A percentile compares a stretch with the other conserved stretches of the same genome.
Conservation (phyloP, 2,888 invertebrate species). For the Microdon myrmicae region DNA sequence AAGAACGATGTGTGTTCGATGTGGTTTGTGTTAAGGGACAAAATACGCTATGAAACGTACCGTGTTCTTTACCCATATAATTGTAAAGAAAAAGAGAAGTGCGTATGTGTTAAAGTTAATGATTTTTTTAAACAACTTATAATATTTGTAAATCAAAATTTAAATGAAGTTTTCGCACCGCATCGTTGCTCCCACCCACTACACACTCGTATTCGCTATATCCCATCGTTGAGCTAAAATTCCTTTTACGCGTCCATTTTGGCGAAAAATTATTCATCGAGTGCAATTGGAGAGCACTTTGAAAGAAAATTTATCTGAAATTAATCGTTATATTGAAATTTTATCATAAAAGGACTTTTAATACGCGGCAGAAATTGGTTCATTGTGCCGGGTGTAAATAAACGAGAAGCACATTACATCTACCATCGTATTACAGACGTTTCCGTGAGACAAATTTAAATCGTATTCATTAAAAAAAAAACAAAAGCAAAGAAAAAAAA, state of each 20-base stretch:
- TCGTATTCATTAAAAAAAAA: background rate
- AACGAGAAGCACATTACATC: slow-evolving; percentile 25
- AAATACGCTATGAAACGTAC: too few species aligned
- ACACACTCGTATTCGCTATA: too few species aligned
- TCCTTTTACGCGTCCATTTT: slow-evolving; percentile 54
- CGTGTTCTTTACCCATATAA: too few species aligned
- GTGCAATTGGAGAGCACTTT: slow-evolving; percentile 47
- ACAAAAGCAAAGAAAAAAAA: slow-evolving; percentile 2
- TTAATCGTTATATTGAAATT: too few species aligned
- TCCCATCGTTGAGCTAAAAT: slow-evolving; percentile 48
- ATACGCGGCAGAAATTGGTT: slow-evolving; percentile 23
- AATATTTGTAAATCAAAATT: too few species aligned
- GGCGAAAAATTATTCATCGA: slow-evolving; percentile 53
- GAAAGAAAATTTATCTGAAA: slow-evolving; percentile 45
- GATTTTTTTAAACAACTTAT: too few species aligned
- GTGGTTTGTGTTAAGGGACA: too few species aligned
- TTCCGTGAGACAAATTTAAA: background rate
- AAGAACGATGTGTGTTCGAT: too few species aligned
- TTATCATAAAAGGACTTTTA: slow-evolving; percentile 34
- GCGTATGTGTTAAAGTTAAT: too few species aligned
- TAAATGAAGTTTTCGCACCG: slow-evolving; percentile 34
- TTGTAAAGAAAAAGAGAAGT: too few species aligned
- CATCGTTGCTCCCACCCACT: slow-evolving; percentile 32
- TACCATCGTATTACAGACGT: slow-evolving; percentile 20
- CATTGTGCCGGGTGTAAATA: slow-evolving; percentile 44